Percentiles rank a stretch among this genome's conserved stretches.
These are phyloP conservation scores for Rotaria macrura DNA, from an alignment of 2,888 invertebrate species.

Conservation along the genomic window DNA sequence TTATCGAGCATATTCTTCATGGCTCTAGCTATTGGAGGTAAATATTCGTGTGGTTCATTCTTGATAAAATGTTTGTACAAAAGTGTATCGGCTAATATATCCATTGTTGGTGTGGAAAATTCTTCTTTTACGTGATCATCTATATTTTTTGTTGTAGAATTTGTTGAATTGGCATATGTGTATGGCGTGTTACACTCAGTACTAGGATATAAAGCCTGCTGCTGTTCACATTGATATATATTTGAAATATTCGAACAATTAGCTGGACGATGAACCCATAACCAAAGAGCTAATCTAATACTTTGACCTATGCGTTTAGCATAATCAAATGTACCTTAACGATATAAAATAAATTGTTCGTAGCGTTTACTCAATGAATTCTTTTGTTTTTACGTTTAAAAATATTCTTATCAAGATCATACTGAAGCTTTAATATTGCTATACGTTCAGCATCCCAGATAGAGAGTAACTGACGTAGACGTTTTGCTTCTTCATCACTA, in stretches of 20 bases:
- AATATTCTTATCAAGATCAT: background rate
- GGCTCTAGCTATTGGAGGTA: background rate
- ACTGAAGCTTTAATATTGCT: background rate
- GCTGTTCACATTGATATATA: background rate
- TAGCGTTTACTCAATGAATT: background rate
- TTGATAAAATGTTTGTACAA: background rate
- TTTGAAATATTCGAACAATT: background rate
- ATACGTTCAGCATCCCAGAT: background rate
- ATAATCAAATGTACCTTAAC: background rate
- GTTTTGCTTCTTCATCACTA: background rate
- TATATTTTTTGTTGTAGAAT: background rate
- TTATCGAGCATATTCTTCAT: background rate
- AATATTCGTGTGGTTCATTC: background rate
- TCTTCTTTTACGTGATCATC: background rate
- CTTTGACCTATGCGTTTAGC: background rate
- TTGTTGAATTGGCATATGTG: background rate
- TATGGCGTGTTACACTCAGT: too few relatives aligned
- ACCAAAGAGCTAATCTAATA: background rate
- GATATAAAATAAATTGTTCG: background rate
- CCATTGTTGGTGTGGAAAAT: background rate
- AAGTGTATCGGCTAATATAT: background rate
- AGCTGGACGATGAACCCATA: background rate
- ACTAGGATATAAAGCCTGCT: background rate
- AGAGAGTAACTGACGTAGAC: background rate
- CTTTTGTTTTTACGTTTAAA: background rate